A percentile compares a stretch with the other conserved stretches of the same genome.
Conservation (phyloP, 1,140 invertebrate species). For the Nasonia giraulti region DNA sequence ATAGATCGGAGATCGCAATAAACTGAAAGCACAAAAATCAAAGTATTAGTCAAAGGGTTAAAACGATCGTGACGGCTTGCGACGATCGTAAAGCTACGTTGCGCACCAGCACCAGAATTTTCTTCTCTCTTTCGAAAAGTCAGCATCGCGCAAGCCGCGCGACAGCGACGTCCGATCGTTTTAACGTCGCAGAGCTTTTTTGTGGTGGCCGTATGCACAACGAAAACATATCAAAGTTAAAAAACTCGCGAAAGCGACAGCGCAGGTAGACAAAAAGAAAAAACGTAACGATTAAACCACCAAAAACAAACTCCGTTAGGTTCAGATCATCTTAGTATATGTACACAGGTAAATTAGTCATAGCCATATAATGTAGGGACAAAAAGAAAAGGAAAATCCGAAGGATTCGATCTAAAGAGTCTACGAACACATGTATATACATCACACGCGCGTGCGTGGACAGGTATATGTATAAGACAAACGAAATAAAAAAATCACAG, state of each 20-base stretch:
- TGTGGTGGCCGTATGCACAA: slow-evolving; percentile 15
- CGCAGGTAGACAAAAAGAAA: background rate
- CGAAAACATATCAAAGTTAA: background rate
- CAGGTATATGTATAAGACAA: background rate
- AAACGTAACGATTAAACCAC: background rate
- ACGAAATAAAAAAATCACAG: too few relatives aligned
- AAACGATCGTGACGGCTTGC: slow-evolving; percentile 33
- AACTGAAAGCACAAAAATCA: slow-evolving; percentile 69
- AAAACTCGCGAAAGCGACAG: background rate
- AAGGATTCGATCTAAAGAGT: background rate
- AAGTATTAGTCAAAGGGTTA: slow-evolving; percentile 62
- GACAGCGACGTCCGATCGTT: slow-evolving; percentile 5
- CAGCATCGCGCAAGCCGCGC: slow-evolving; percentile 7
- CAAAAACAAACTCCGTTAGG: slow-evolving; percentile 39
- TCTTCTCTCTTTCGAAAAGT: too few relatives aligned
- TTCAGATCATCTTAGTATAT: background rate
- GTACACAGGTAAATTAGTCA: slow-evolving; percentile 12
- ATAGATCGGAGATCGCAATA: slow-evolving; percentile 44
- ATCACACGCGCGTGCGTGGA: too few relatives aligned
- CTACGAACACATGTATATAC: background rate
- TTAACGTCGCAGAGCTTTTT: slow-evolving; percentile 36
- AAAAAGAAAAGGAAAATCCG: background rate
- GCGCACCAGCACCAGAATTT: background rate
- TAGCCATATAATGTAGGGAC: background rate
- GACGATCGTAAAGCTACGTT: background rate